Evolutionary conservation across 2,113 vertebrate genomes (phyloP), one percentile per base, ranked within the genome.

Genomic region (Larimichthys crocea): DNA sequence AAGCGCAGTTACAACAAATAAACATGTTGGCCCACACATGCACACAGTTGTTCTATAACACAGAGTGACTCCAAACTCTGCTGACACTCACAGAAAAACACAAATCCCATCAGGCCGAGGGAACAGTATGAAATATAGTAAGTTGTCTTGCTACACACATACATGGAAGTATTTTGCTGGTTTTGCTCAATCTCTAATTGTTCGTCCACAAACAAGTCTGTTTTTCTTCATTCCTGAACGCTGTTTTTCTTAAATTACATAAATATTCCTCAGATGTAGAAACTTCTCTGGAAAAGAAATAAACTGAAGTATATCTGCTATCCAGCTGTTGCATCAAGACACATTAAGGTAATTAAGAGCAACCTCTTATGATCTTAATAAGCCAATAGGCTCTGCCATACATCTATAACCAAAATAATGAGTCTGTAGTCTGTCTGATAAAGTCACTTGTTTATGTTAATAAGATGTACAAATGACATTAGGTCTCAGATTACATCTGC

Each of bases 1-100:
- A 80, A 83, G 35, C 44, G 42, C 22, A 48, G 68, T 66, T 74
- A 70, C 66, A 61, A 66, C 78, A 76, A 77, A 84, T 63, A 66
- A 80, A 74, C 72, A 73, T 12, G 4, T 8, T 22, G 17, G 52
- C 64, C 74, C 60, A 68, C 65, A 56, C 29, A 65, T 48, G 19
- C 31, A 19, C 35, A 17, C n/a, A 59, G 74, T 63, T 76, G 75
- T 62, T 68, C 67, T 35, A 49, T 53, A 74, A 78, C 69, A 70
- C 73, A 74, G 40, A 70, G 31, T 48, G 60, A 76, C 61, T 44
- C 49, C 31, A 14, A 64, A 74, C 40, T 62, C 67, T 48, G 59
- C 57, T 57, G 49, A 57, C 56, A 31, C 62, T 83, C 69, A 48
- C n/a, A 55, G 49, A 29, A 77, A 74, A 81, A 50, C 10, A 74